Evolutionary conservation across 2,797 vertebrate species (phyloP).

Genomic region (Rhinella marina): DNA sequence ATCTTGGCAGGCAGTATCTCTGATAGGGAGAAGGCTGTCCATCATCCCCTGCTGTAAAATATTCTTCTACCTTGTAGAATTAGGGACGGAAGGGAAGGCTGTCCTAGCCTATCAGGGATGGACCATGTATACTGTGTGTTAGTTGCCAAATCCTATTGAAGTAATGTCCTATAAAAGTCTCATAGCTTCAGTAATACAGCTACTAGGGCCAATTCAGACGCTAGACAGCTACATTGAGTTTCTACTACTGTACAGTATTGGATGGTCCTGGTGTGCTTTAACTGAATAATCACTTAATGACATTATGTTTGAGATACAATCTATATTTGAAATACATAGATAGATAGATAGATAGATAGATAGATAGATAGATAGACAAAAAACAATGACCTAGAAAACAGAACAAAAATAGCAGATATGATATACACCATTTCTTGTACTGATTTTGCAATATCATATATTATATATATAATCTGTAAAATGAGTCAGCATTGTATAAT

Average conservation of each 20-base stretch:
- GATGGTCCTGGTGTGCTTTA: too few relatives aligned
- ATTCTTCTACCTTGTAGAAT: not conserved
- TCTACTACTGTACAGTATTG: not conserved
- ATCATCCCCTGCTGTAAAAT: not conserved
- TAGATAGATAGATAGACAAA: not conserved
- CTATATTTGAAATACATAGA: not conserved
- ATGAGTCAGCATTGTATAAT: not conserved
- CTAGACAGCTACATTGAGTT: not conserved
- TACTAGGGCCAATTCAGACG: not conserved
- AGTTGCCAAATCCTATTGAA: not conserved
- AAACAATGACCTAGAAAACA: too few relatives aligned
- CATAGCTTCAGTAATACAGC: not conserved
- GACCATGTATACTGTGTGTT: not conserved
- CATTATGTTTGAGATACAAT: not conserved
- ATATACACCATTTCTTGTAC: not conserved
- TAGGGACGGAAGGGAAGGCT: not conserved
- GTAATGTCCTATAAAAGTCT: constrained; percentile 5
- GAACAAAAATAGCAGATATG: not conserved
- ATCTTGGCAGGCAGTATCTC: not conserved
- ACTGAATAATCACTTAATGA: not conserved
- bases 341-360: not conserved
- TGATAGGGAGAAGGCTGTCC: not conserved
- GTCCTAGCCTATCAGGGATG: not conserved
- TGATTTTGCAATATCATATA: not conserved
- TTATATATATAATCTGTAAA: not conserved